Conservation (phyloP, 1,140 invertebrate species). For the Archivesica marissinica region DNA sequence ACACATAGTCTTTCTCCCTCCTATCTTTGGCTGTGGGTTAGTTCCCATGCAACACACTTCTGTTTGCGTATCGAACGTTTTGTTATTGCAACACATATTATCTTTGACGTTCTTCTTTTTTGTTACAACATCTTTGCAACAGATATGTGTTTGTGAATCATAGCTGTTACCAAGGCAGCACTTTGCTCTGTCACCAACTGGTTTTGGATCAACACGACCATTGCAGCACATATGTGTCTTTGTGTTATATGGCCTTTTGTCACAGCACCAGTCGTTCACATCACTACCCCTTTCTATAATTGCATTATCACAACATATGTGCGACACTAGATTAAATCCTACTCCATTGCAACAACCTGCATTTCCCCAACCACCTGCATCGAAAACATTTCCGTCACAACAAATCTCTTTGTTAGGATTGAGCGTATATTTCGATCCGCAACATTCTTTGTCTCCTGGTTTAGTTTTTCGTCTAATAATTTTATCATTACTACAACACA, state of each 20-base stretch:
- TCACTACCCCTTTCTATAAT: background rate
- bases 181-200: background rate
- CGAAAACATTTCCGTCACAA: constrained; percentile 8
- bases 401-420: constrained; percentile 29
- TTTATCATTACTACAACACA: constrained; percentile 13
- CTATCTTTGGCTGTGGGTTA: constrained; percentile 13
- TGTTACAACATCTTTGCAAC: background rate
- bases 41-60: constrained; percentile 23
- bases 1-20: background rate
- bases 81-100: constrained; percentile 36
- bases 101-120: constrained; percentile 9
- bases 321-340: constrained; percentile 25
- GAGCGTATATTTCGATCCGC: constrained; percentile 2
- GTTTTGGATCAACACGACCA: background rate
- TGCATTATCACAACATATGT: constrained; percentile 23
- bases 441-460: constrained; percentile 22
- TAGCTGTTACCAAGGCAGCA: constrained; percentile 44
- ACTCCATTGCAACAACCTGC: constrained; percentile 24
- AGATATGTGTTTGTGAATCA: constrained; percentile 20
- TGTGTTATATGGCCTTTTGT: constrained; percentile 22
- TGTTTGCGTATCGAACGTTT: constrained; percentile 14
- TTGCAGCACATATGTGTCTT: constrained; percentile 49
- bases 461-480: constrained; percentile 16
- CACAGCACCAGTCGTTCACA: constrained; percentile 42
- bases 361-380: background rate